Evolutionary conservation across 2,888 invertebrate genomes (phyloP).

Genomic region (Ferrisia virgata): DNA sequence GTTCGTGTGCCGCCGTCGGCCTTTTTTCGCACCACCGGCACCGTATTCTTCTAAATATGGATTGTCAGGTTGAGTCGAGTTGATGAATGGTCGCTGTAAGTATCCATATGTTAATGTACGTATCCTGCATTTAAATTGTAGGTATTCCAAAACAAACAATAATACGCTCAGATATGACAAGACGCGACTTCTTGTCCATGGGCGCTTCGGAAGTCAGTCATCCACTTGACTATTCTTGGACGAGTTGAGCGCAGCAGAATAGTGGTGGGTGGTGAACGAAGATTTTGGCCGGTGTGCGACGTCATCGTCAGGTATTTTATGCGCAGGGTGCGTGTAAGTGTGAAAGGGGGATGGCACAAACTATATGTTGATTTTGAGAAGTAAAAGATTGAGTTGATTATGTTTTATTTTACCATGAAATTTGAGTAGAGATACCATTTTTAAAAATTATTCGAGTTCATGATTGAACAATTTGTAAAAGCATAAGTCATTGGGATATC

Average conservation of each 20-base stretch:
- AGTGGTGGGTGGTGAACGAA: not conserved
- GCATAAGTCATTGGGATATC: too few relatives aligned
- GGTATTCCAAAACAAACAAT: constrained; percentile 25
- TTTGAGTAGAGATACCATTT: too few relatives aligned
- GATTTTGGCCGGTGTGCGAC: too few relatives aligned
- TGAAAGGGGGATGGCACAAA: too few relatives aligned
- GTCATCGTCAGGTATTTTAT: too few relatives aligned
- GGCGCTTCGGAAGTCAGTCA: not conserved
- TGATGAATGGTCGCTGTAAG: not conserved
- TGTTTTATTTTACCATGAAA: too few relatives aligned
- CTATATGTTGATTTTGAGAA: too few relatives aligned
- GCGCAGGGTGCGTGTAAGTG: too few relatives aligned
- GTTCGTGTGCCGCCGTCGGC: not conserved
- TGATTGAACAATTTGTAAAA: too few relatives aligned
- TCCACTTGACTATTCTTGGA: not conserved
- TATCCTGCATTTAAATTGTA: not conserved
- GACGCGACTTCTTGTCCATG: not conserved
- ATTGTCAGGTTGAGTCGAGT: not conserved
- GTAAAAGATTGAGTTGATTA: too few relatives aligned
- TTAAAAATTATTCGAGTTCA: too few relatives aligned
- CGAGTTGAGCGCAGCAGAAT: not conserved
- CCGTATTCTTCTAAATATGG: not conserved
- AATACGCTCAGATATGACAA: not conserved
- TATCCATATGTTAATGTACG: not conserved
- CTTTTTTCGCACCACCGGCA: not conserved